Base-by-base conservation (phyloP, 2,888 invertebrate genomes). In the Machimus rusticus region DNA sequence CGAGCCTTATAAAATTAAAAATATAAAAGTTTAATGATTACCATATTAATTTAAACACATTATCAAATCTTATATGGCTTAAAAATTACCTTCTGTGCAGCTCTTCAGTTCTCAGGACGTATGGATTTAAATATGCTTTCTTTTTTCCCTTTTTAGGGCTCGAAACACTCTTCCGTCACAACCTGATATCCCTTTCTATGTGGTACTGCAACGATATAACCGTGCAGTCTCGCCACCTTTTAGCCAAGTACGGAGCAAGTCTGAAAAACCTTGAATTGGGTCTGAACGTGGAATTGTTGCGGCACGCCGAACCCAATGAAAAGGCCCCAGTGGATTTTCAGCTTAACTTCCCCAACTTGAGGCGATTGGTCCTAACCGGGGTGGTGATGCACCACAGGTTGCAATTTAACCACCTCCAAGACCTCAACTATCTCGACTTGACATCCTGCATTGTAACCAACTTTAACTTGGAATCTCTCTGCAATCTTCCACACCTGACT, bases 101-200 rank as follows among this genome's bases (percentile, higher is more conserved):
- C 0, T 46, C n/a, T n/a, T n/a, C 5, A 51, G 6, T n/a, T n/a
- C 51, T 16, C n/a, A 16, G 51, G 5, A 51, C n/a, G 51, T 51
- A 2, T 37, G 8, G 3, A 37, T 76, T 34, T n/a, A 19, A 57
- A 14, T 23, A 81, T n/a, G n/a, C 12, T 78, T 55, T 37, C 87
- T 46, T 9, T 46, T 5, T 23, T 12, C 28, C n/a, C n/a, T 2
- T 43, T 86, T 14, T 74, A 90, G 92, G 93, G 87, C 89, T 98
- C 81, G 94, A 94, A 89, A 94, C 94, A 85, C 93, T 98, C 19
- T 93, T 96, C 92, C 94, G 94, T 82, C 98, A 98, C 92, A 95
- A 95, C 89, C 94, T 97, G 57, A 93, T 94, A 16, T 96, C 96
- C 89, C 93, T 98, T 79, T 96, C 97, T 89, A 93, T 98, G 89